These are phyloP conservation scores for Epinephelus coioides DNA, from an alignment of 2,797 vertebrate genomes.

Conservation along the genomic window DNA sequence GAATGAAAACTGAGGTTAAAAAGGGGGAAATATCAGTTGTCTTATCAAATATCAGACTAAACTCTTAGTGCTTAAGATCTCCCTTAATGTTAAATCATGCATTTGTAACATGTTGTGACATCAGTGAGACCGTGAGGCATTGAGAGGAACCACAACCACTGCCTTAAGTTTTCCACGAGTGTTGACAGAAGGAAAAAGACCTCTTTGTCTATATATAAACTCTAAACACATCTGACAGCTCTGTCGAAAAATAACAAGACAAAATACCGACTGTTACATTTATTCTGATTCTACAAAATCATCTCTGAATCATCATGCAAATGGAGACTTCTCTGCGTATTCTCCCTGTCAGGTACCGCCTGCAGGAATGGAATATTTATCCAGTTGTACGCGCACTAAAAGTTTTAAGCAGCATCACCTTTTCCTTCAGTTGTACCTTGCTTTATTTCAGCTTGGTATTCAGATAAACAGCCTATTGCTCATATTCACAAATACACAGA, in stretches of 20 bases:
- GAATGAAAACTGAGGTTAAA: too few species aligned
- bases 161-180: not conserved
- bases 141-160: not conserved
- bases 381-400: constrained; percentile 18
- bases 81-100: not conserved
- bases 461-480: constrained; percentile 33
- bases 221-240: constrained; percentile 3
- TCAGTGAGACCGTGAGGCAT: not conserved
- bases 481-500: constrained; percentile 34
- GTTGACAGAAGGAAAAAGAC: not conserved
- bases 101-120: not conserved
- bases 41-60: constrained; percentile 3
- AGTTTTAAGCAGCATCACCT: constrained; percentile 47
- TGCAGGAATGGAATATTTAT: constrained; percentile 54
- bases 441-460: constrained; percentile 27
- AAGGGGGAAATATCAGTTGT: too few species aligned
- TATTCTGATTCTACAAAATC: constrained; percentile 70
- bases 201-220: not conserved
- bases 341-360: constrained; percentile 25
- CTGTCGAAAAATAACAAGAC: constrained; percentile 44
- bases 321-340: constrained; percentile 32
- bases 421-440: constrained; percentile 25
- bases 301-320: constrained; percentile 61
- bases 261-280: constrained; percentile 39
- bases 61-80: not conserved